phyloP scores from a whole-genome alignment of 2,113 vertebrate genomes.

The Catharus bicknelli region DNA sequence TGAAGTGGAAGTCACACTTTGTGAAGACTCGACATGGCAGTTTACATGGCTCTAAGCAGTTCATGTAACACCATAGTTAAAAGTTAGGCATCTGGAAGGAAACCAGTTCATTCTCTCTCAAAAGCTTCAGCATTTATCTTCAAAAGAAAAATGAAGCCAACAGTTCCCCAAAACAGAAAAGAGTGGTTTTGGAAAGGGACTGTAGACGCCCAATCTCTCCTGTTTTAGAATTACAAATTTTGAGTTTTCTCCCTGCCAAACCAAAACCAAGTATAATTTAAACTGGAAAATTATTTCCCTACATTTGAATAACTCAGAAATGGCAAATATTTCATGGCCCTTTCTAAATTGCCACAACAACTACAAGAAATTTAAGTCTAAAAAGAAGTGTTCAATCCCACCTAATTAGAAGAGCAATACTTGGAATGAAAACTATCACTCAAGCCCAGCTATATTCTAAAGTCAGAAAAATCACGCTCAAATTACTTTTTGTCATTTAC shows the following conservation, averaged over 20 bases:
- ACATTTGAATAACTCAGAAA: background rate
- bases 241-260: background rate
- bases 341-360: no score
- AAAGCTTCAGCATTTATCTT: background rate
- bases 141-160: background rate
- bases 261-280: background rate
- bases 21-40: background rate
- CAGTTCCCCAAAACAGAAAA: background rate
- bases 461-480: fast-evolving
- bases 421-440: fast-evolving
- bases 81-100: background rate
- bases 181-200: fast-evolving
- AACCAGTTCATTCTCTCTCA: fast-evolving
- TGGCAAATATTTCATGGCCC: fast-evolving
- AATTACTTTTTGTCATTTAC: fast-evolving
- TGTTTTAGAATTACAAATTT: fast-evolving
- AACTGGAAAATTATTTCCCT: background rate
- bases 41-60: background rate
- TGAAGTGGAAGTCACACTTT: background rate
- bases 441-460: fast-evolving
- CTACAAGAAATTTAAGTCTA: background rate
- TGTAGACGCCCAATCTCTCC: fast-evolving
- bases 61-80: background rate
- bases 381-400: background rate
- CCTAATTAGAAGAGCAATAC: fast-evolving